Percentiles rank a stretch among this genome's conserved stretches.
Conservation (phyloP, 2,113 vertebrate genomes). For the Agapornis roseicollis region DNA sequence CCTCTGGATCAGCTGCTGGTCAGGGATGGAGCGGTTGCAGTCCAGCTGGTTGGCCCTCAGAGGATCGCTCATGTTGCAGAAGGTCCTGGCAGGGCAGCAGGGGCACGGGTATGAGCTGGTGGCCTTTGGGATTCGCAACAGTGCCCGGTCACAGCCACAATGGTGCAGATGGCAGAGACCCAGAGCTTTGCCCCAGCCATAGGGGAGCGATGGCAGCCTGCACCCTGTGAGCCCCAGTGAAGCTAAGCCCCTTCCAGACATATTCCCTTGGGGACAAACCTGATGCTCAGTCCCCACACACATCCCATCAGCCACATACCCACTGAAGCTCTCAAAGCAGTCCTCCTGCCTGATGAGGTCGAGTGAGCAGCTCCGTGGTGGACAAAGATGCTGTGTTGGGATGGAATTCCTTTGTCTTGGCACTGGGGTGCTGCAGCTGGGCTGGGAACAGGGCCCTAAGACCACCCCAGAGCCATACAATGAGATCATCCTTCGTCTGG, state of each 20-base stretch:
- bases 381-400: neutral
- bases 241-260: accelerated
- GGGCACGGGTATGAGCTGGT: accelerated
- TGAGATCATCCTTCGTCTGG: neutral
- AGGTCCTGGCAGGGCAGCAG: constrained; percentile 12
- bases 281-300: accelerated
- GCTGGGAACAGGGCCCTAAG: neutral
- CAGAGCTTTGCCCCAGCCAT: accelerated
- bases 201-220: accelerated
- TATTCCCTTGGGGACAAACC: accelerated
- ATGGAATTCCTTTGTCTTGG: accelerated
- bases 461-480: neutral
- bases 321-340: neutral
- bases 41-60: constrained; percentile 34
- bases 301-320: neutral
- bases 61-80: neutral
- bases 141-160: accelerated
- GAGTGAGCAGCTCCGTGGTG: accelerated
- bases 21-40: neutral
- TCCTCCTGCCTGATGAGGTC: neutral
- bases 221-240: accelerated
- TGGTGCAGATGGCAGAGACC: accelerated
- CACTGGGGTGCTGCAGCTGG: neutral
- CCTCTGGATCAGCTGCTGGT: constrained; percentile 48
- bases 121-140: neutral